Conservation (phyloP, 1,140 invertebrate species). For the Zaprionus inermis region DNA sequence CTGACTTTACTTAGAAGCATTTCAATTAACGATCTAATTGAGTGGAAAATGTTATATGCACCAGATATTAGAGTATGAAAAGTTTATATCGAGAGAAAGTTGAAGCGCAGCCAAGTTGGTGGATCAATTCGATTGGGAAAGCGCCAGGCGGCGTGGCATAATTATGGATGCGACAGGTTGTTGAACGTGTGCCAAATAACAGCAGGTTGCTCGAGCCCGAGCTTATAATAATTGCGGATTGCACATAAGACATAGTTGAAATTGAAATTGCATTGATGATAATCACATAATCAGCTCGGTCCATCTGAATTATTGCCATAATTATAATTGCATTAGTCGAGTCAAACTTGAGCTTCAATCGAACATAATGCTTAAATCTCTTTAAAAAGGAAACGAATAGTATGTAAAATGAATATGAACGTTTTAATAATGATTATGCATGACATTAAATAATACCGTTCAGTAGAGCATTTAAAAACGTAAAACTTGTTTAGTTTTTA, state of each 20-base stretch:
- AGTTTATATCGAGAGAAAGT: conserved; percentile 50
- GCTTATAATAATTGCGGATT: conserved; percentile 2
- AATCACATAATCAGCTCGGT: conserved; percentile 28
- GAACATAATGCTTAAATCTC: not conserved
- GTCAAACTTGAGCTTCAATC: conserved; percentile 3
- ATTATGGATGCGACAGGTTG: conserved; percentile 43
- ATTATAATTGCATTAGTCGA: conserved; percentile 20
- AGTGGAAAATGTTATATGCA: conserved; percentile 42
- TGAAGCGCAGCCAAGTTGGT: conserved; percentile 8
- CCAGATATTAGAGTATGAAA: conserved; percentile 3
- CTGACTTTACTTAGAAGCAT: conserved; percentile 49
- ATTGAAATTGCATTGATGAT: conserved; percentile 27
- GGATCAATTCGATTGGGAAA: conserved; percentile 27
- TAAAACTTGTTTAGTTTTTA: not conserved
- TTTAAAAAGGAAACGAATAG: not conserved
- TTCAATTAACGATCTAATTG: conserved; percentile 69
- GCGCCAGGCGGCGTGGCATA: conserved; percentile 3
- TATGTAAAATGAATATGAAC: not conserved
- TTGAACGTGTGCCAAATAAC: conserved; percentile 29
- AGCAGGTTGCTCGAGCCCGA: not conserved
- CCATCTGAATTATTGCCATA: conserved; percentile 8
- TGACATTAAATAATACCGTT: not conserved
- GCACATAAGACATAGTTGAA: conserved; percentile 40
- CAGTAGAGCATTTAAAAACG: not conserved
- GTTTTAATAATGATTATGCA: not conserved